Evolutionary conservation across 2,113 vertebrate species (phyloP).

Genomic region (Microtus ochrogaster): DNA sequence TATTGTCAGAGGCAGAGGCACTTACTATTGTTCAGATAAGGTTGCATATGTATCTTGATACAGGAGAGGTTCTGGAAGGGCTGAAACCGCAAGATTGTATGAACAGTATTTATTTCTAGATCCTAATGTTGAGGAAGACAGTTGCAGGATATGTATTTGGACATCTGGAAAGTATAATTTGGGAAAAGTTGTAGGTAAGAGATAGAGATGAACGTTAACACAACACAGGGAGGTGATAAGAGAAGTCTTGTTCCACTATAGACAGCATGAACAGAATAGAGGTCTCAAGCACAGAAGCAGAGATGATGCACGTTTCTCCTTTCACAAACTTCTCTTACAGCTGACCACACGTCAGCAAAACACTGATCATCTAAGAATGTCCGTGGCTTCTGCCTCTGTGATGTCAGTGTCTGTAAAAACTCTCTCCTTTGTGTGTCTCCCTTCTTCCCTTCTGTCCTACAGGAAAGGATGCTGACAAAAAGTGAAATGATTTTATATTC

Average conservation of each 20-base stretch:
- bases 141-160: neutral
- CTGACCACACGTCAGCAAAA: neutral
- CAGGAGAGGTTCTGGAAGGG: neutral
- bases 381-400: neutral
- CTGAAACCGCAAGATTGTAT: neutral
- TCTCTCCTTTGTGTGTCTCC: neutral
- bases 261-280: neutral
- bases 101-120: neutral
- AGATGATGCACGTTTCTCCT: neutral
- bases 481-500: conserved; percentile 76
- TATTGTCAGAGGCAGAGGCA: neutral
- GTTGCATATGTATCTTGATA: neutral
- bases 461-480: conserved; percentile 40
- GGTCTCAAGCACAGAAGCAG: neutral
- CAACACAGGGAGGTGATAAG: too few relatives aligned
- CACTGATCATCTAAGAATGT: neutral
- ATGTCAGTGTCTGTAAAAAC: conserved; percentile 3
- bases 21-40: neutral
- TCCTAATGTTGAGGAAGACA: neutral
- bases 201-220: neutral
- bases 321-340: neutral
- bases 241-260: fast-evolving
- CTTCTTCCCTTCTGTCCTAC: neutral
- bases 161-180: neutral
- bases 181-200: neutral